Conservation (phyloP, 2,797 vertebrate species). For the Bradypodion ventrale region DNA sequence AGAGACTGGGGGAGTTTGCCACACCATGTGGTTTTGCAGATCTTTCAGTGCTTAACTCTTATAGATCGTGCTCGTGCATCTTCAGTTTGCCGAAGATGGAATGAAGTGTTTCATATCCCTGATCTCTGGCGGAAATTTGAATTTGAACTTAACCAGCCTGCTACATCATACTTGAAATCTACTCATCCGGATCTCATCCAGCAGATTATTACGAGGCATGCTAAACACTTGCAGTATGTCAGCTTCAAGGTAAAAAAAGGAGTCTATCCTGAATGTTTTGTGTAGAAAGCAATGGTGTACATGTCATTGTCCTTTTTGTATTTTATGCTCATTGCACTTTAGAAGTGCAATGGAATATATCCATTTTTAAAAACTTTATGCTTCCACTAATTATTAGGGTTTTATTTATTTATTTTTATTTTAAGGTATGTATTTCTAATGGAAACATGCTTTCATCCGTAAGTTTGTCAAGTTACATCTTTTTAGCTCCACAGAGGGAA, state of each 20-base stretch:
- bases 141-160: constrained; percentile 89
- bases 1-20: constrained; percentile 86
- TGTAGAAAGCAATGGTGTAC: background rate
- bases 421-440: background rate
- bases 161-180: constrained; percentile 87
- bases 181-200: constrained; percentile 92
- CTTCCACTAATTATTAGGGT: background rate
- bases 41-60: constrained; percentile 87
- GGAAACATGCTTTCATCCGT: background rate
- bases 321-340: background rate
- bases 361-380: background rate
- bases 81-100: constrained; percentile 86
- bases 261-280: background rate
- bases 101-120: constrained; percentile 88
- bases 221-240: constrained; percentile 88
- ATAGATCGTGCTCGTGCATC: constrained; percentile 84
- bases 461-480: background rate
- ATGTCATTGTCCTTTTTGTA: background rate
- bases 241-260: constrained; percentile 85
- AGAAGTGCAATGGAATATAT: background rate
- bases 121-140: constrained; percentile 91
- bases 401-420: background rate
- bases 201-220: constrained; percentile 91
- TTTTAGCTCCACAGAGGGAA: background rate
- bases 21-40: constrained; percentile 80